These are phyloP conservation scores for Callocephalon fimbriatum DNA, from an alignment of 2,113 vertebrate genomes.

Conservation along the genomic window DNA sequence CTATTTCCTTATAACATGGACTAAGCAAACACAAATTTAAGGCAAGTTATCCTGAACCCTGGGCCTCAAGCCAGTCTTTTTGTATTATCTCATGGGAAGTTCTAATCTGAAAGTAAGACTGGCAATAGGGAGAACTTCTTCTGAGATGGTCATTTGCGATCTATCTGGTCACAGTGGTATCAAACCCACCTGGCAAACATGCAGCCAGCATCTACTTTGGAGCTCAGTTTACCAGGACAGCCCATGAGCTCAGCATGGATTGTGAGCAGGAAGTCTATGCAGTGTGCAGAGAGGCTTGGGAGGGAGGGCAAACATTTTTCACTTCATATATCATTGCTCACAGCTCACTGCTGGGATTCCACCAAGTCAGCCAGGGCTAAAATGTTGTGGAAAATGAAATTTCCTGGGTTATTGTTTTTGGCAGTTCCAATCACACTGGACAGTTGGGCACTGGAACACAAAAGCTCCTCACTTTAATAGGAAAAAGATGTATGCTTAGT, in stretches of 20 bases:
- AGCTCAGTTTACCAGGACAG: neutral
- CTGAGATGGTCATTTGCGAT: neutral
- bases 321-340: constrained; percentile 61
- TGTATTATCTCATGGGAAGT: neutral
- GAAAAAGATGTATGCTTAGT: constrained; percentile 21
- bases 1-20: constrained; percentile 4
- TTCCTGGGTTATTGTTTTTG: constrained; percentile 55
- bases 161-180: neutral
- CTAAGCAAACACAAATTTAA: neutral
- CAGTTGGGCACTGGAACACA: constrained; percentile 39
- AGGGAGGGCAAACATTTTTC: constrained; percentile 39
- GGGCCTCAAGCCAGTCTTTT: neutral
- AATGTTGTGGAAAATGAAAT: constrained; percentile 61
- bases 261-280: neutral
- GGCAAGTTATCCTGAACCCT: neutral
- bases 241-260: neutral
- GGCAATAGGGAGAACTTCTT: neutral
- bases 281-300: neutral
- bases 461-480: constrained; percentile 15
- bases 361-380: constrained; percentile 16
- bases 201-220: neutral
- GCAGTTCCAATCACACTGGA: constrained; percentile 7
- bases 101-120: neutral
- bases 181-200: neutral
- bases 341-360: constrained; percentile 58